A percentile compares a stretch with the other conserved stretches of the same genome.
These are phyloP conservation scores for Epizoanthus rinbou DNA, from an alignment of 92 coral and sea anemone species.

Conservation along the genomic window DNA sequence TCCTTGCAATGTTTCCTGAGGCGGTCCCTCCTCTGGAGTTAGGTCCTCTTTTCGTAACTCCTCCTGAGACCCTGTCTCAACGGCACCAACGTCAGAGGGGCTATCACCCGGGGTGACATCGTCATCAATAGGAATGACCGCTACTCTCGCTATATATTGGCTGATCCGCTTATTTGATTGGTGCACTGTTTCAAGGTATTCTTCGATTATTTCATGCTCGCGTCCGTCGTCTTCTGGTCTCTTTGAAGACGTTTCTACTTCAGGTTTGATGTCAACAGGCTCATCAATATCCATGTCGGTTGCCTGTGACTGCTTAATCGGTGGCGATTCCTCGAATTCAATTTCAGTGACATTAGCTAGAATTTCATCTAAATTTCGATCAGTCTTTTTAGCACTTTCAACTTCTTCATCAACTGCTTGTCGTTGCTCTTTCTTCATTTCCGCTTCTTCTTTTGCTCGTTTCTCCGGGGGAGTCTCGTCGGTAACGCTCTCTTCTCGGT, in stretches of 20 bases:
- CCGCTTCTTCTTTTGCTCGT: slow-evolving; percentile 18
- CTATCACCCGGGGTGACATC: background rate
- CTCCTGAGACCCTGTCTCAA: background rate
- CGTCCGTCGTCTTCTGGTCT: background rate
- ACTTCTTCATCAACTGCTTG: slow-evolving; percentile 22
- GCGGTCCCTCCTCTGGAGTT: background rate
- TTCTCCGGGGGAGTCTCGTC: slow-evolving; percentile 30
- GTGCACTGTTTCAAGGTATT: background rate
- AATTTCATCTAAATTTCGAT: slow-evolving; percentile 15
- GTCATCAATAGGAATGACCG: background rate
- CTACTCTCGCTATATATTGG: background rate
- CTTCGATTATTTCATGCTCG: background rate
- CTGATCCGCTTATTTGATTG: slow-evolving; percentile 16
- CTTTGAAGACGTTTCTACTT: background rate
- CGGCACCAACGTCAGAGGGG: background rate
- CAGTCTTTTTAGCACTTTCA: slow-evolving; percentile 4
- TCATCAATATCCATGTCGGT: background rate
- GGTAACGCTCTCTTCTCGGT: slow-evolving; percentile 5
- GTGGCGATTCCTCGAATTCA: slow-evolving; percentile 19
- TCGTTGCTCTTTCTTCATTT: background rate
- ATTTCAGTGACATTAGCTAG: slow-evolving; percentile 36
- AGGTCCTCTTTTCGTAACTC: background rate
- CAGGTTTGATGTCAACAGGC: background rate
- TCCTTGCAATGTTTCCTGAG: background rate
- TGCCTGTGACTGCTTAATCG: background rate